Percentiles rank a stretch among this genome's conserved stretches.
Evolutionary conservation across 2,888 invertebrate species (phyloP).

Genomic region (Myopa testacea): DNA sequence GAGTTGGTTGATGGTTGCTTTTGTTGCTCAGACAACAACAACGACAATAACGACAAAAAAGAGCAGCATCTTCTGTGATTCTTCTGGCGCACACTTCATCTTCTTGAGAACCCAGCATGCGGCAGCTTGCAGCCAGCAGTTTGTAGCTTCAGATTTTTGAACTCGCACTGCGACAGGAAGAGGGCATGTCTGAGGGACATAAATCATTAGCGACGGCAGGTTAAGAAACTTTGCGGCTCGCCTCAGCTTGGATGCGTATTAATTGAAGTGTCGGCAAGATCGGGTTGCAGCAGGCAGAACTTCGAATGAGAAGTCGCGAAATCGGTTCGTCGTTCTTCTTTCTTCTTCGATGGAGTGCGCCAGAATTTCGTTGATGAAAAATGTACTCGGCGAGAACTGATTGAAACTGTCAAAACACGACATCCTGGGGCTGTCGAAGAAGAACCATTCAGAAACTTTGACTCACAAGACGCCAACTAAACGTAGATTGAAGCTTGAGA

Average conservation of each 20-base stretch:
- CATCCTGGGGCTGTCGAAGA: background rate
- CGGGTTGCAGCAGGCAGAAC: background rate
- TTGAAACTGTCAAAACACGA: background rate
- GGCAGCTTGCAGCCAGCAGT: background rate
- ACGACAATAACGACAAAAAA: background rate
- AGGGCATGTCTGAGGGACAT: conserved; percentile 16
- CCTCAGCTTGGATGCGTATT: conserved; percentile 20
- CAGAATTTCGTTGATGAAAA: background rate
- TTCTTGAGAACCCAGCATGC: background rate
- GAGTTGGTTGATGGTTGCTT: conserved; percentile 5
- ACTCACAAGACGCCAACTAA: too few relatives aligned
- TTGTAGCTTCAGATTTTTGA: background rate
- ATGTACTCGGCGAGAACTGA: background rate
- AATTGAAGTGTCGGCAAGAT: conserved; percentile 21
- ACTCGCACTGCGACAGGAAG: conserved; percentile 18
- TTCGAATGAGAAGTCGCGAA: background rate
- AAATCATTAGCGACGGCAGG: conserved; percentile 20
- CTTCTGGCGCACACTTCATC: background rate
- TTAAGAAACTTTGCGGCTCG: conserved; percentile 13
- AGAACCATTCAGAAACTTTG: too few relatives aligned
- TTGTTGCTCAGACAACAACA: background rate
- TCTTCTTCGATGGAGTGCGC: too few relatives aligned
- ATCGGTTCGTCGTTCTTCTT: background rate
- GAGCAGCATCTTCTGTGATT: background rate
- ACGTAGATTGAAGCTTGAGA: too few relatives aligned